Evolutionary conservation across 2,113 vertebrate species (phyloP).

Genomic region (Fukomys damarensis): DNA sequence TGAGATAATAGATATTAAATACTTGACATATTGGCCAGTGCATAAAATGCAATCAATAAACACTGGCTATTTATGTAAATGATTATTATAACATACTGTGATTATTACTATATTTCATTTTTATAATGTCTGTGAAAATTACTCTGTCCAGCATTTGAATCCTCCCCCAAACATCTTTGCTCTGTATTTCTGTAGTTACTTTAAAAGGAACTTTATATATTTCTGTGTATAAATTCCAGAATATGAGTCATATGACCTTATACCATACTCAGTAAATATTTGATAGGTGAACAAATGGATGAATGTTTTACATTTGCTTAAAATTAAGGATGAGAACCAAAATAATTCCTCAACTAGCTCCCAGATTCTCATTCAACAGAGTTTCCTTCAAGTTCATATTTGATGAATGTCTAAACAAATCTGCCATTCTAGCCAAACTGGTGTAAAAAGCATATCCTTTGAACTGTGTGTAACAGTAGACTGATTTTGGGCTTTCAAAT

Average conservation of each 20-base stretch:
- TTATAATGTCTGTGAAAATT: conserved; percentile 41
- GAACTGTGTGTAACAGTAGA: not conserved
- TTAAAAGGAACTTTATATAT: conserved; percentile 26
- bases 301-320: not conserved
- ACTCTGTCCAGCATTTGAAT: not conserved
- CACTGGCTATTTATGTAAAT: not conserved
- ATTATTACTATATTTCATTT: conserved; percentile 7
- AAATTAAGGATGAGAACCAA: conserved; percentile 45
- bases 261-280: not conserved
- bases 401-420: conserved; percentile 36
- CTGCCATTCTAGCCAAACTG: not conserved
- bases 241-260: not conserved
- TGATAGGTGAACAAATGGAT: conserved; percentile 56
- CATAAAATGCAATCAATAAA: not conserved
- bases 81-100: not conserved
- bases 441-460: conserved; percentile 20
- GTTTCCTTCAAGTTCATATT: conserved; percentile 42
- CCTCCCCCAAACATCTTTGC: not conserved
- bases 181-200: conserved; percentile 19
- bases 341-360: conserved; percentile 28
- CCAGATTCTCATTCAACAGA: conserved; percentile 37
- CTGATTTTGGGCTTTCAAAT: conserved; percentile 27
- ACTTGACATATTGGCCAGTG: not conserved
- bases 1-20: conserved; percentile 27
- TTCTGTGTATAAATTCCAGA: conserved; percentile 31